phyloP scores from a whole-genome alignment of 2,797 vertebrate species.

The Prionace glauca region DNA sequence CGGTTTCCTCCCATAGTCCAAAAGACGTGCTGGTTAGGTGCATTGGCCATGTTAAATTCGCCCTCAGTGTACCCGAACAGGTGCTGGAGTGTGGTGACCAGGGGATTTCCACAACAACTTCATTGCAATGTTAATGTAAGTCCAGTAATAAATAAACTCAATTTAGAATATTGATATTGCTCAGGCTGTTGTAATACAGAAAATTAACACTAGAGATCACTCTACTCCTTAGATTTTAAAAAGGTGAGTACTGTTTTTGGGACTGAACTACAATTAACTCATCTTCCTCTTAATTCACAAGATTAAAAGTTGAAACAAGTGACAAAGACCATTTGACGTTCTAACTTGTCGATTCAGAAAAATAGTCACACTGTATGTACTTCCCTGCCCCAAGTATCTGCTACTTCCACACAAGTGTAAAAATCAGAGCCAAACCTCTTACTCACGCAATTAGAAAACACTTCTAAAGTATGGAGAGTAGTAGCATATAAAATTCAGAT shows the following conservation, averaged over 20 bases:
- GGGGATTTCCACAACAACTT: no score
- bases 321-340: background rate
- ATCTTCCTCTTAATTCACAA: background rate
- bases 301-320: background rate
- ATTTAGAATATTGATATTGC: background rate
- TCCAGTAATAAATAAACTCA: background rate
- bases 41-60: no score
- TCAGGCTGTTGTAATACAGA: background rate
- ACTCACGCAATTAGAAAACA: background rate
- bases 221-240: background rate
- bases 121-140: no score
- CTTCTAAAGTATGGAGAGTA: background rate
- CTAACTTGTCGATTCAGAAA: background rate
- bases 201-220: slow-evolving; percentile 9
- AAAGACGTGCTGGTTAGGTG: no score
- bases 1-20: no score
- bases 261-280: background rate
- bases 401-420: background rate
- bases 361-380: background rate
- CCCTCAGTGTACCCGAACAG: no score
- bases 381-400: background rate
- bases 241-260: background rate
- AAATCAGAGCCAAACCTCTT: background rate
- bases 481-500: background rate
- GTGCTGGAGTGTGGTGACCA: no score